A percentile compares a stretch with the other conserved stretches of the same genome.
Evolutionary conservation across 2,797 vertebrate genomes (phyloP).

Genomic region (Rhadinocentrus ornatus): DNA sequence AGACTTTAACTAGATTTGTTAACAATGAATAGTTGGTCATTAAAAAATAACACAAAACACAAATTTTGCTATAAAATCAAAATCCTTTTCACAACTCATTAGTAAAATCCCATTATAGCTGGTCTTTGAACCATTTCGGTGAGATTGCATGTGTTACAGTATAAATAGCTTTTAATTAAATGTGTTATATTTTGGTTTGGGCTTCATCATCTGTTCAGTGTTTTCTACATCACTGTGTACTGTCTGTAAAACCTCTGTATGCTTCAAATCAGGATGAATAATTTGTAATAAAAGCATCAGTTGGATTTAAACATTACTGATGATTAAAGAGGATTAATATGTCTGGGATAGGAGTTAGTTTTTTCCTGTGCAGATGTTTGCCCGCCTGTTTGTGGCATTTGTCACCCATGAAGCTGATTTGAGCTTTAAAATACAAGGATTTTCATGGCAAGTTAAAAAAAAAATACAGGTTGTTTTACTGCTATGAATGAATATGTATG

Average conservation of each 20-base stretch:
- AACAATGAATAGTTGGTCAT: too few relatives aligned
- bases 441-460: not conserved
- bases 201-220: not conserved
- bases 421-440: slow-evolving; percentile 11
- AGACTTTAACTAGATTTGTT: too few relatives aligned
- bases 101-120: not conserved
- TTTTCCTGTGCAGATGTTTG: slow-evolving; percentile 29
- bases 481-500: too few relatives aligned
- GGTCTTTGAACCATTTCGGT: not conserved
- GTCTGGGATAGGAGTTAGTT: not conserved
- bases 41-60: not conserved
- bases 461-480: not conserved
- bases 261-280: slow-evolving; percentile 21
- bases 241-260: not conserved
- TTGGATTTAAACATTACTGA: slow-evolving; percentile 19
- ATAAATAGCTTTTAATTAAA: not conserved
- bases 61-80: not conserved
- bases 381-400: slow-evolving; percentile 29
- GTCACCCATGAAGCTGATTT: slow-evolving; percentile 3
- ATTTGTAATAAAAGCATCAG: not conserved
- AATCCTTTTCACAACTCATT: not conserved
- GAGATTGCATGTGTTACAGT: not conserved
- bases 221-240: not conserved
- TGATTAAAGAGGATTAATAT: slow-evolving; percentile 23
- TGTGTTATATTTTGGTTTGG: not conserved